Base-by-base conservation (phyloP, 2,113 vertebrate species). In the Anser brachyrhynchus region DNA sequence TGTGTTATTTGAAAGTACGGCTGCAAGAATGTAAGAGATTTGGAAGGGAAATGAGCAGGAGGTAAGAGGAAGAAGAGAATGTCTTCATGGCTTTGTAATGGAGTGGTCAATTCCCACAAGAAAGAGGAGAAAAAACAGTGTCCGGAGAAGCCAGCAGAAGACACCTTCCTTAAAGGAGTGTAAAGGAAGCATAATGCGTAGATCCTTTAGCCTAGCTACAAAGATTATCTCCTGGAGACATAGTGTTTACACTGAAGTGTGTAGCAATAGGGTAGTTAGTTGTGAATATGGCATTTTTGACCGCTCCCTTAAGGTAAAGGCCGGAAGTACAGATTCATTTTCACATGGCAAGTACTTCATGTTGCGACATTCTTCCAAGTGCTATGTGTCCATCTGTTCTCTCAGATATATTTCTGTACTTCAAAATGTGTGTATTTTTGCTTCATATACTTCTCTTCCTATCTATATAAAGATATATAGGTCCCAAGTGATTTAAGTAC, bases 201-300 rank as follows among this genome's bases (percentile, higher is more conserved):
- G 58, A 78, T 90, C 73, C 62, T 84, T 84, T 89, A 93, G 84
- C 80, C 80, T 89, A 37, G 39, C 77, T 66, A 25, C 80, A 87
- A 93, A 97, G 94, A 94, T 94, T 81, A 91, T 92, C 93, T 96
- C 92, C 95, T 94, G 69, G 77, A 92, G 89, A 90, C 54, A 92
- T 29, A 16, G 44, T 92, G 88, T 94, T 80, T 87, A 86, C 73
- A 5, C 0, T 61, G 62, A 55, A 52, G 70, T 65, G 37, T 93
- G 92, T 72, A 28, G 91, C 91, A 95, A 87, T 16, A 69, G 88
- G 39, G 74, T 31, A 69, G 23, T 33, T 89, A 81, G 35, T 41
- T 69, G 62, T 84, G 70, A 71, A 52, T 39, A 15, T 58, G 87
- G 62, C 87, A 79, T 89, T 82, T 93, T 20, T 65, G 84, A 39